A percentile compares a stretch with the other conserved stretches of the same genome.
Conservation (phyloP, 2,797 vertebrate species). For the Hyperoplus lanceolatus region DNA sequence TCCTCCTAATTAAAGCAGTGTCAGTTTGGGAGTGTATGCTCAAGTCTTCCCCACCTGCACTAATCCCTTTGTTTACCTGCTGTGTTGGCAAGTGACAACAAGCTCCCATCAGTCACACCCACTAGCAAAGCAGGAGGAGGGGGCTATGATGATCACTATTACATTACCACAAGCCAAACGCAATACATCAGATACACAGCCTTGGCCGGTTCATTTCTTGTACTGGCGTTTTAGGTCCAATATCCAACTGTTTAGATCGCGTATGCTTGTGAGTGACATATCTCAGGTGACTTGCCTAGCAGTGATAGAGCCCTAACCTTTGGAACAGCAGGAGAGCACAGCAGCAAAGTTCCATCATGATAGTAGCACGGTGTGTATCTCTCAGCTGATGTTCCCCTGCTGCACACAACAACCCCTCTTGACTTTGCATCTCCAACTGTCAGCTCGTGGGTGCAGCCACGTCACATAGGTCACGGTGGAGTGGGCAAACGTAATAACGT, state of each 20-base stretch:
- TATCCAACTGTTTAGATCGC: not conserved
- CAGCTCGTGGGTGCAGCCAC: slow-evolving; percentile 49
- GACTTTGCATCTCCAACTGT: slow-evolving; percentile 17
- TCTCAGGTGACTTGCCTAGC: not conserved
- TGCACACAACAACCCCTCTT: not conserved
- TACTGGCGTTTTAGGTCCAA: not conserved
- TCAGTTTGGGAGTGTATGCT: not conserved
- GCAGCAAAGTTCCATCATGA: not conserved
- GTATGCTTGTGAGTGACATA: not conserved
- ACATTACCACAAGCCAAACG: not conserved
- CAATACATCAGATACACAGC: not conserved
- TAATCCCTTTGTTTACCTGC: slow-evolving; percentile 13
- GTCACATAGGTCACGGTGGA: slow-evolving; percentile 50
- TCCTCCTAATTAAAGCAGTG: not conserved
- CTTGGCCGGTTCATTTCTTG: not conserved
- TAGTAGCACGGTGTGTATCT: not conserved
- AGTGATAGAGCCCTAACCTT: slow-evolving; percentile 41
- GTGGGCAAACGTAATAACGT: not conserved
- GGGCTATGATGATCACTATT: not conserved
- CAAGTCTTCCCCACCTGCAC: not conserved
- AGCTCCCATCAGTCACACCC: not conserved
- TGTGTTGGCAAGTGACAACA: slow-evolving; percentile 14
- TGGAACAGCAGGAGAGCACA: slow-evolving; percentile 17
- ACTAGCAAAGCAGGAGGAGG: not conserved
- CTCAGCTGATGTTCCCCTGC: not conserved